Conservation (phyloP, 2,797 vertebrate species). For the Syngnathus acus region DNA sequence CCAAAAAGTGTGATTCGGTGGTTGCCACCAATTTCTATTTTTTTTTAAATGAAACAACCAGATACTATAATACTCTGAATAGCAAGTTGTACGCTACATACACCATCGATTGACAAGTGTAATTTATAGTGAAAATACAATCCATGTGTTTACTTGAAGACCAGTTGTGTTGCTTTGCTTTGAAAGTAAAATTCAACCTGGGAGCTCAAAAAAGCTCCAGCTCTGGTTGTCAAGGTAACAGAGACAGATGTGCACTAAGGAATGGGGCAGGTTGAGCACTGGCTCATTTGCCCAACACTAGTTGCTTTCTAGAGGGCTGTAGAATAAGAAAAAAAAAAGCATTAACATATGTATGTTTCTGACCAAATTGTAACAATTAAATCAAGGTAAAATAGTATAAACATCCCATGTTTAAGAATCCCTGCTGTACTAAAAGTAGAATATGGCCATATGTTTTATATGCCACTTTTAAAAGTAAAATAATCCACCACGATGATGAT, state of each 20-base stretch:
- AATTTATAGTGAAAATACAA: background rate
- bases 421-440: background rate
- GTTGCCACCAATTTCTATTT: too few species aligned
- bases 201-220: background rate
- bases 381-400: background rate
- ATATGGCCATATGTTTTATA: background rate
- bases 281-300: background rate
- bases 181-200: background rate
- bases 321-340: background rate
- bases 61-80: too few species aligned
- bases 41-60: too few species aligned
- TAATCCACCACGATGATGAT: background rate
- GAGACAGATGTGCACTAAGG: background rate
- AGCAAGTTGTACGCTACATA: too few species aligned
- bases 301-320: background rate
- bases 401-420: background rate
- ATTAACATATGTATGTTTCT: background rate
- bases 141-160: background rate
- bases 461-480: background rate
- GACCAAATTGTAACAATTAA: background rate
- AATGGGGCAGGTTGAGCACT: background rate
- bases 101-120: too few species aligned
- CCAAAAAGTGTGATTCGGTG: too few species aligned
- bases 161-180: background rate
- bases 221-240: background rate